Conservation (phyloP, 2,797 vertebrate species). For the Lagocephalus sceleratus region DNA sequence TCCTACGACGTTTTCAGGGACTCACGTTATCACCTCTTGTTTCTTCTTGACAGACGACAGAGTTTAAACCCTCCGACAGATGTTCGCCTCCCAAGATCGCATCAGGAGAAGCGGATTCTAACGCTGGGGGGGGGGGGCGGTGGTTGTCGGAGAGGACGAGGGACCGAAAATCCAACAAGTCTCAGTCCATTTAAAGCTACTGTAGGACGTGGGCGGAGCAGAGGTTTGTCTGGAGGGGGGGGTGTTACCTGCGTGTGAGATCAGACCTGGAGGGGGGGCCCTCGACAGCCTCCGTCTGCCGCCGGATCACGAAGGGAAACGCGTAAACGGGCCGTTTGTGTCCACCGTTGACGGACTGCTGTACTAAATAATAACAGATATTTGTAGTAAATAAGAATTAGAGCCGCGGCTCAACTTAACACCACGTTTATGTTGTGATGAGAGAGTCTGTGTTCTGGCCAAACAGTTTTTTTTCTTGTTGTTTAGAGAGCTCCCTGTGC, state of each 20-base stretch:
- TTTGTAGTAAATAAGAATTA: constrained; percentile 16
- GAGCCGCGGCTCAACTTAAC: constrained; percentile 35
- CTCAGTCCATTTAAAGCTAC: constrained; percentile 32
- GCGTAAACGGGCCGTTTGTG: too few relatives aligned
- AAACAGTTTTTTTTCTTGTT: neutral
- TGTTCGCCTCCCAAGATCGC: constrained; percentile 17
- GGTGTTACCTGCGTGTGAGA: neutral
- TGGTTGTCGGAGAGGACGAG: constrained; percentile 19
- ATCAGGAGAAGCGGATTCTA: constrained; percentile 31
- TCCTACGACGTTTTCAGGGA: too few relatives aligned
- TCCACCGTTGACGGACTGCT: constrained; percentile 44
- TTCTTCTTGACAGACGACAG: constrained; percentile 52
- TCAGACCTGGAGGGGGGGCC: neutral
- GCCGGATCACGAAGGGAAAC: neutral
- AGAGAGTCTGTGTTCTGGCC: constrained; percentile 18
- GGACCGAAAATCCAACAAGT: constrained; percentile 51
- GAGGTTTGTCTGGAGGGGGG: constrained; percentile 1
- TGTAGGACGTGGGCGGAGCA: constrained; percentile 18
- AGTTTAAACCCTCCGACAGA: constrained; percentile 55
- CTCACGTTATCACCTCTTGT: neutral
- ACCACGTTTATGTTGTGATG: constrained; percentile 8
- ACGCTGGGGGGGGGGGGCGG: constrained; percentile 18
- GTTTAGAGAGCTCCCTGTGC: too few relatives aligned
- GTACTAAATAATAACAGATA: constrained; percentile 30
- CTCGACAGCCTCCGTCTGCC: neutral